These are phyloP conservation scores for Epinotia demarniana DNA, from an alignment of 2,888 invertebrate genomes.

Conservation along the genomic window DNA sequence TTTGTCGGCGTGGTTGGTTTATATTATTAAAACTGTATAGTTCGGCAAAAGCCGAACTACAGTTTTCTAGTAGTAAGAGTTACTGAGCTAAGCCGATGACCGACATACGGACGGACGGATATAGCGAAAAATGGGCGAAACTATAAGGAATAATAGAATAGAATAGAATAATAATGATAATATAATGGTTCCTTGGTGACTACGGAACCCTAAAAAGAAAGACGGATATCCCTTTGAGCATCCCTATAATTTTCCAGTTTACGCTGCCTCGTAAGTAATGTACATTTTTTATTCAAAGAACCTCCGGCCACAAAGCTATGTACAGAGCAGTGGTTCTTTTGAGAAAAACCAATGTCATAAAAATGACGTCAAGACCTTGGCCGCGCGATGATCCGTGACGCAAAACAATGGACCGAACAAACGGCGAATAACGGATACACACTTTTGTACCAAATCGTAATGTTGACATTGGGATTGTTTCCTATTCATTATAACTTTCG, in stretches of 20 bases:
- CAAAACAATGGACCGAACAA: slow-evolving; percentile 49
- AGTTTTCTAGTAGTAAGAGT: no score
- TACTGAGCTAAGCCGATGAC: no score
- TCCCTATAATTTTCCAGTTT: background rate
- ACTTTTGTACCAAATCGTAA: slow-evolving; percentile 20
- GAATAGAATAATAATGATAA: no score
- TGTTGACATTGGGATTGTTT: slow-evolving; percentile 31
- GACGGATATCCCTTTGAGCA: background rate
- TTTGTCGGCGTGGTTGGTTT: no score
- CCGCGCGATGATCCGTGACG: slow-evolving; percentile 48
- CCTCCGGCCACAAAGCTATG: slow-evolving; percentile 23
- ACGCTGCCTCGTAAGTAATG: slow-evolving; percentile 2
- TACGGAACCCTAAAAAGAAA: background rate
- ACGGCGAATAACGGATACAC: slow-evolving; percentile 47
- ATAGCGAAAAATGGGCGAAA: no score
- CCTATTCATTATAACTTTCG: slow-evolving; percentile 6
- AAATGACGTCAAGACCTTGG: slow-evolving; percentile 48
- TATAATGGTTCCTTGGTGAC: no score
- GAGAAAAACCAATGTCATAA: slow-evolving; percentile 38
- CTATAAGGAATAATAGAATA: no score
- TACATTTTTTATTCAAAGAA: slow-evolving; percentile 14
- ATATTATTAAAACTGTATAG: no score
- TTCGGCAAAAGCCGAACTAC: no score
- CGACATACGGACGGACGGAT: no score
- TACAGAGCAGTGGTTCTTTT: slow-evolving; percentile 7